Conservation (phyloP, 2,888 invertebrate species). For the Parthenolecanium corni region DNA sequence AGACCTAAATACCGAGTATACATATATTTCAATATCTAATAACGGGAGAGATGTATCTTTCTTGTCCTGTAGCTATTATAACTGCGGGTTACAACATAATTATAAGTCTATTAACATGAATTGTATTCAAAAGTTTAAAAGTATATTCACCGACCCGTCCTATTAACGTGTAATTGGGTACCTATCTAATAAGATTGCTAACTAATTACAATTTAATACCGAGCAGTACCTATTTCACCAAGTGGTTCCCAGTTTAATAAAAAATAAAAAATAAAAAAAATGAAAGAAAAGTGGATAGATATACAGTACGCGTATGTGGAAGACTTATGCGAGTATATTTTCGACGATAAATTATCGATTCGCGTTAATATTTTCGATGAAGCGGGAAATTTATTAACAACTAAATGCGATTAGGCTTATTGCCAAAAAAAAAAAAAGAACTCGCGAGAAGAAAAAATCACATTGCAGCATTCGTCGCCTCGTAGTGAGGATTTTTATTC, state of each 20-base stretch:
- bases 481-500: too few relatives aligned
- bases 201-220: slow-evolving; percentile 26
- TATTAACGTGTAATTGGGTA: slow-evolving; percentile 23
- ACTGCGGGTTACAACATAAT: slow-evolving; percentile 27
- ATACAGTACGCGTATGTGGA: too few relatives aligned
- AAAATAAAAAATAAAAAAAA: too few relatives aligned
- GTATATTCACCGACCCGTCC: slow-evolving; percentile 11
- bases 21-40: slow-evolving; percentile 28
- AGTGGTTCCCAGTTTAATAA: neutral
- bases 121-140: slow-evolving; percentile 11
- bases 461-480: too few relatives aligned
- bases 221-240: slow-evolving; percentile 1
- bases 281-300: too few relatives aligned
- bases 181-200: slow-evolving; percentile 21
- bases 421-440: too few relatives aligned
- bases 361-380: too few relatives aligned
- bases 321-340: too few relatives aligned
- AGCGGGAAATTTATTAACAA: too few relatives aligned
- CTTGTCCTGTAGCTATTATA: slow-evolving; percentile 16
- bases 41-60: slow-evolving; percentile 12
- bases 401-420: too few relatives aligned
- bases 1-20: slow-evolving; percentile 6
- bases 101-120: slow-evolving; percentile 28
- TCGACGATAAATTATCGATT: too few relatives aligned
- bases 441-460: too few relatives aligned